phyloP scores from a whole-genome alignment of 2,888 invertebrate species.

The Achlya flavicornis region DNA sequence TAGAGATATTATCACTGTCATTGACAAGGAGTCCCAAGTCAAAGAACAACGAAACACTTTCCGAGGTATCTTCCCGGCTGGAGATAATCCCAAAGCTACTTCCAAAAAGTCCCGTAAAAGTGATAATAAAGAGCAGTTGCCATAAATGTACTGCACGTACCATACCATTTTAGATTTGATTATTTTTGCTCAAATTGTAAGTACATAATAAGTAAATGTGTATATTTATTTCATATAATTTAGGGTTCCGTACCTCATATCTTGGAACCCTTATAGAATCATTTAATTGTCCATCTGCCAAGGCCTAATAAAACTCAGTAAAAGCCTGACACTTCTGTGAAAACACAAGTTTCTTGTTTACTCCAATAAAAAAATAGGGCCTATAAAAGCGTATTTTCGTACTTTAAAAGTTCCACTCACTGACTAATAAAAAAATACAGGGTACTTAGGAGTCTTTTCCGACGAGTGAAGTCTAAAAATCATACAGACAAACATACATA shows the following conservation, averaged over 20 bases:
- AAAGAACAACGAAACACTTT: conserved; percentile 64
- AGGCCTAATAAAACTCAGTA: too few species aligned
- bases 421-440: too few species aligned
- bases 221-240: too few species aligned
- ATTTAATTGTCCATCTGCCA: neutral
- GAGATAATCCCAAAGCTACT: conserved; percentile 48
- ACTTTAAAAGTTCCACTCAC: too few species aligned
- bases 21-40: conserved; percentile 66
- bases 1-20: conserved; percentile 48
- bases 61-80: conserved; percentile 56
- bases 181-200: neutral
- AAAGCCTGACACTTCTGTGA: too few species aligned
- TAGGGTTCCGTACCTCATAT: too few species aligned
- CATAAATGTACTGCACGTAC: neutral
- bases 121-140: conserved; percentile 16
- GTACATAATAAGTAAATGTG: neutral
- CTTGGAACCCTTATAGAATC: neutral
- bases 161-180: neutral
- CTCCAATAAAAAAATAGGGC: too few species aligned
- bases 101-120: conserved; percentile 57
- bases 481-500: too few species aligned
- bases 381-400: too few species aligned
- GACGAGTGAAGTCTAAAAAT: too few species aligned
- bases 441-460: too few species aligned
- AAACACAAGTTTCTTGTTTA: too few species aligned